A percentile compares a stretch with the other conserved stretches of the same genome.
Conservation (phyloP, 2,113 vertebrate genomes). For the Dolichallabes microphthalmus region DNA sequence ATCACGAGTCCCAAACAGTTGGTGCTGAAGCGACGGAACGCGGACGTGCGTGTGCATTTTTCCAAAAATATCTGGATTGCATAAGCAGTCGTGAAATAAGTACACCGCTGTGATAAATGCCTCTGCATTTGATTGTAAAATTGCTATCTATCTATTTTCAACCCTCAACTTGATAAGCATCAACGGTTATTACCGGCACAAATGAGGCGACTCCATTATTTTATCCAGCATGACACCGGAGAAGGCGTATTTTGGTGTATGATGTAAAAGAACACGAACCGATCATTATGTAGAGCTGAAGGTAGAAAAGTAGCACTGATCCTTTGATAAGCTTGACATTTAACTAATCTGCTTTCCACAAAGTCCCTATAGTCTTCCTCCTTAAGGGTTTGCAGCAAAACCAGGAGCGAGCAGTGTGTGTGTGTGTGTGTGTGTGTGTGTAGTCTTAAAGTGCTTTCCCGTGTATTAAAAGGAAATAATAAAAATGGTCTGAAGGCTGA, state of each 20-base stretch:
- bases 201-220: too few species aligned
- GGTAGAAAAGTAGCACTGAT: slow-evolving; percentile 11
- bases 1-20: slow-evolving; percentile 13
- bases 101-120: background rate
- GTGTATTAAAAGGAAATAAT: background rate
- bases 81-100: background rate
- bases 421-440: background rate
- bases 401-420: too few species aligned
- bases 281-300: slow-evolving; percentile 3
- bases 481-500: background rate
- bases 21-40: background rate
- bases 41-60: background rate
- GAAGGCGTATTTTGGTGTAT: background rate
- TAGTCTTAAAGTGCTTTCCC: background rate
- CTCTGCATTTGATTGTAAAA: background rate
- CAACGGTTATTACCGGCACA: background rate
- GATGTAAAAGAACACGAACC: background rate
- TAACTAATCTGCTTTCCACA: slow-evolving; percentile 31
- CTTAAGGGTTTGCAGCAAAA: slow-evolving; percentile 18
- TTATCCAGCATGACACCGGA: background rate
- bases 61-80: background rate
- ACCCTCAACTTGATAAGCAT: background rate
- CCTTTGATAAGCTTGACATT: slow-evolving; percentile 40
- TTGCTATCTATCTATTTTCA: too few species aligned
- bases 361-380: background rate